A percentile compares a stretch with the other conserved stretches of the same genome.
These are phyloP conservation scores for Pandemis heparana DNA, from an alignment of 2,888 invertebrate genomes.

Conservation along the genomic window DNA sequence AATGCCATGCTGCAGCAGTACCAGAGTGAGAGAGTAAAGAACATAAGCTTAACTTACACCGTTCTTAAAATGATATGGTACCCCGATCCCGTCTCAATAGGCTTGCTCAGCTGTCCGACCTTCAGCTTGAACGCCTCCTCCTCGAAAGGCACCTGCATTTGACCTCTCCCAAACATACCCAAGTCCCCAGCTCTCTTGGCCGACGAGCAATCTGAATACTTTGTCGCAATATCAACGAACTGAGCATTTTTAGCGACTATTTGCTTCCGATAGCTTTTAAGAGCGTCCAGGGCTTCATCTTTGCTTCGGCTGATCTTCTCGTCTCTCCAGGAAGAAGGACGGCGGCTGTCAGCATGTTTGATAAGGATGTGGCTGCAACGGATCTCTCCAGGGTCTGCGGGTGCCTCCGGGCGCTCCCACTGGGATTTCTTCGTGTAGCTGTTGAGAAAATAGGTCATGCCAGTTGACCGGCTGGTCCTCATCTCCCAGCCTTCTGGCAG, in stretches of 20 bases:
- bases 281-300: constrained; percentile 95
- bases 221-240: constrained; percentile 94
- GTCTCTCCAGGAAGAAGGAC: constrained; percentile 98
- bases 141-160: constrained; percentile 99
- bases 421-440: constrained; percentile 98
- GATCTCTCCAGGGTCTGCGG: constrained; percentile 91
- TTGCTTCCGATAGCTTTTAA: constrained; percentile 93
- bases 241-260: constrained; percentile 92
- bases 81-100: constrained; percentile 98
- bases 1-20: not conserved
- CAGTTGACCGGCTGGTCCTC: constrained; percentile 93
- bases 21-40: not conserved
- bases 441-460: constrained; percentile 97
- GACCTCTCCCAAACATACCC: constrained; percentile 95
- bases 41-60: constrained; percentile 82
- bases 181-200: constrained; percentile 98
- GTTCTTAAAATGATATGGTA: constrained; percentile 98
- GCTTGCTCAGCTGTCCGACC: constrained; percentile 96
- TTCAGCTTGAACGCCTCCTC: constrained; percentile 97
- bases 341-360: constrained; percentile 95
- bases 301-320: constrained; percentile 96
- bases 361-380: constrained; percentile 98
- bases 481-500: constrained; percentile 98
- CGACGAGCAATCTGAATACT: constrained; percentile 99
- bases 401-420: constrained; percentile 97